Base-by-base conservation (phyloP, 2,797 vertebrate species). In the Cyprinella venusta region DNA sequence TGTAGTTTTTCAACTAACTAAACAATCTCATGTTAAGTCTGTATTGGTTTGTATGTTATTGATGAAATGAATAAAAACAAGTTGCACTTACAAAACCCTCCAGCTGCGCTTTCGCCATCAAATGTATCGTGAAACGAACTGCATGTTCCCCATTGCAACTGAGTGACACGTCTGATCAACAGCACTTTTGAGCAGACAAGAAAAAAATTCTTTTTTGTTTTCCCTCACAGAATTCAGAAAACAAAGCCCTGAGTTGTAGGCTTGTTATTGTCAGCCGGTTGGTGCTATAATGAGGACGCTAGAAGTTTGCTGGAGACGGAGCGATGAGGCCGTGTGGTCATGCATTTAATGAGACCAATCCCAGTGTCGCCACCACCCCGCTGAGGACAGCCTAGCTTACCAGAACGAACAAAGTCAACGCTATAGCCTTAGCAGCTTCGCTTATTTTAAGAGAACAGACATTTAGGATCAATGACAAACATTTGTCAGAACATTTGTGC, bases 341-440 rank as follows among this genome's bases (percentile, higher is more conserved):
- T 77, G 74, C 64, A 70, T 83, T 83, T 77, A 83, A 83, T 83
- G 81, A 83, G 81, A 70, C 18, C 15, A 8, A 77, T 83, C 65
- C 8, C 26, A n/a, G 15, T 24, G 26, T 16, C 13, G 13, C 74
- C 63, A 61, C 52, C 40, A 69, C 64, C 65, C 64, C 4, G 40
- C 65, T 77, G 81, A 61, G 52, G 21, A 77, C 38, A 48, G 21
- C 56, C 65, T 2, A 48, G 74, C 38, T 69, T 70, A 77, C 64
- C 24, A 42, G 71, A 74, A 45, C 1, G 15, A 67, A 82, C 61
- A 76, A 82, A 65, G 56, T 64, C 69, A 38, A 26, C 6, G 42
- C 48, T 50, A n/a, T 56, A 61, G 59, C 70, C 21, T 36, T 65
- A 19, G 42, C 33, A 1, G 2, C 13, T 65, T 54, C 6, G 12